Conservation (phyloP, 1,140 invertebrate genomes). For the Babylonia areolata region DNA sequence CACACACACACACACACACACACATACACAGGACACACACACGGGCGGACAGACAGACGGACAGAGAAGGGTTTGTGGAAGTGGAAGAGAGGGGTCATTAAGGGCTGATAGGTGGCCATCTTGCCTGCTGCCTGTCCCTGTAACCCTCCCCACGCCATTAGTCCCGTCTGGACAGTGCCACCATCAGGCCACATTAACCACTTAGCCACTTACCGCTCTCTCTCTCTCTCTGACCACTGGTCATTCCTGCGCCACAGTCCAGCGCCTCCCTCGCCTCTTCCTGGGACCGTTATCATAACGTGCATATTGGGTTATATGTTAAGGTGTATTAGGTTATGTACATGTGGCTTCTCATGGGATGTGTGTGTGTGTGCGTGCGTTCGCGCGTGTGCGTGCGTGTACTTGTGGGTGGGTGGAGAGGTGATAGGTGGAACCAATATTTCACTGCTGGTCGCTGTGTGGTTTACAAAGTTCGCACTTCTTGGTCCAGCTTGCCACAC, state of each 20-base stretch:
- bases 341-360: too few relatives aligned
- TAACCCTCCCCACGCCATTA: not conserved
- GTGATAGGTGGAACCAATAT: too few relatives aligned
- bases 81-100: not conserved
- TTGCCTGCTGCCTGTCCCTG: not conserved
- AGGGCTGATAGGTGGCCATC: not conserved
- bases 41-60: not conserved
- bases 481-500: too few relatives aligned
- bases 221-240: not conserved
- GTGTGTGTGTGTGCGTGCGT: too few relatives aligned
- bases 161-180: not conserved
- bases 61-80: not conserved
- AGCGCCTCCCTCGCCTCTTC: not conserved
- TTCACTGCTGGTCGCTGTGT: too few relatives aligned
- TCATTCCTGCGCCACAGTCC: not conserved
- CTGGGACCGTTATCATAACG: not conserved
- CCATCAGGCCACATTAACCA: not conserved
- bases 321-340: too few relatives aligned
- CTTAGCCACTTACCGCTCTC: not conserved
- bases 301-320: too few relatives aligned
- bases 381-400: too few relatives aligned
- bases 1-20: not conserved
- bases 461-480: too few relatives aligned
- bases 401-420: too few relatives aligned
- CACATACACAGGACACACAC: not conserved